A percentile compares a stretch with the other conserved stretches of the same genome.
phyloP scores from a whole-genome alignment of 2,113 vertebrate genomes.

The Nothobranchius furzeri region DNA sequence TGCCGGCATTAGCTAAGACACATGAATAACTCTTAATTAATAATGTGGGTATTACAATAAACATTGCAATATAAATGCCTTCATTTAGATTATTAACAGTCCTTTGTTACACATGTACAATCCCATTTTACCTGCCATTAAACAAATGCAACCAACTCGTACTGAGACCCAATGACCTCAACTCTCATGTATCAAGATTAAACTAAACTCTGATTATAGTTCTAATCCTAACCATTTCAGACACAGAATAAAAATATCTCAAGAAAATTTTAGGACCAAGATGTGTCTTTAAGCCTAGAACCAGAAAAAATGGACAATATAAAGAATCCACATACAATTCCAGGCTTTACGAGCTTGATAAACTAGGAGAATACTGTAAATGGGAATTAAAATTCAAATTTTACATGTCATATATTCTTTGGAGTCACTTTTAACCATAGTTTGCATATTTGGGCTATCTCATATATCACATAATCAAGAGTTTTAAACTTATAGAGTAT shows the following conservation, averaged over 20 bases:
- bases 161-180: conserved; percentile 11
- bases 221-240: conserved; percentile 41
- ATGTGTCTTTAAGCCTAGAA: conserved; percentile 28
- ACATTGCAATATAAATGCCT: conserved; percentile 80
- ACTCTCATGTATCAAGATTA: conserved; percentile 36
- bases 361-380: conserved; percentile 33
- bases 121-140: conserved; percentile 53
- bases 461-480: conserved; percentile 29
- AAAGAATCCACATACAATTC: conserved; percentile 26
- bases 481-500: conserved; percentile 21
- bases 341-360: conserved; percentile 21
- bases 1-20: conserved; percentile 65
- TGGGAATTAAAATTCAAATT: conserved; percentile 41
- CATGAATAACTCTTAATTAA: conserved; percentile 68
- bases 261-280: conserved; percentile 23
- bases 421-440: conserved; percentile 48
- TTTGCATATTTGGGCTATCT: conserved; percentile 70
- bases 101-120: conserved; percentile 80
- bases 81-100: conserved; percentile 79
- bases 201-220: conserved; percentile 22
- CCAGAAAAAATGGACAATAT: conserved; percentile 24
- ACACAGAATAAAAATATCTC: conserved; percentile 36
- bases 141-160: conserved; percentile 50
- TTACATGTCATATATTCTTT: conserved; percentile 58
- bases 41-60: conserved; percentile 78